A percentile compares a stretch with the other conserved stretches of the same genome.
phyloP scores from a whole-genome alignment of 2,113 vertebrate genomes.

The Pardalotus punctatus region DNA sequence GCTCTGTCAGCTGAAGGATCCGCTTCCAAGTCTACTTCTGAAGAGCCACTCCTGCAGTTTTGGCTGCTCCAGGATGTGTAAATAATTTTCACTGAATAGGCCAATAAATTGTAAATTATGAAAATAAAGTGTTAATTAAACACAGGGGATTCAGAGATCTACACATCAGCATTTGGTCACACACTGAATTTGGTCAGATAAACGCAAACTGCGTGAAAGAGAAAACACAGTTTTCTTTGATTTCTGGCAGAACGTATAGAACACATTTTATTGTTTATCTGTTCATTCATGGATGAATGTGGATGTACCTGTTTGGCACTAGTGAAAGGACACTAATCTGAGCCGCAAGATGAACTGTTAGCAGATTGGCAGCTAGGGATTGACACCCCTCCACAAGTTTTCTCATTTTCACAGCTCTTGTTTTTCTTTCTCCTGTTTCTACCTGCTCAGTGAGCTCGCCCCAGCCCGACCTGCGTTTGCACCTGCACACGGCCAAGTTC shows the following conservation, averaged over 20 bases:
- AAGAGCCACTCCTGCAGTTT: neutral
- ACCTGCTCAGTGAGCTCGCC: accelerated
- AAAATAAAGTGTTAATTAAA: neutral
- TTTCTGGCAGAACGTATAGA: neutral
- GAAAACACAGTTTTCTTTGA: neutral
- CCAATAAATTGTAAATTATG: neutral
- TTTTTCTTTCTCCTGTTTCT: neutral
- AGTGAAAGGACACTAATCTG: neutral
- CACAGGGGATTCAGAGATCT: neutral
- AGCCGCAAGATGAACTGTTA: neutral
- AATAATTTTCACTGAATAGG: neutral
- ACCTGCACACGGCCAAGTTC: neutral
- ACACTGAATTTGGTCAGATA: neutral
- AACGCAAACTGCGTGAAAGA: neutral
- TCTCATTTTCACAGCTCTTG: neutral
- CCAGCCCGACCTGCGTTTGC: neutral
- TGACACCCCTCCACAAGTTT: no score
- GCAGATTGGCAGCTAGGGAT: neutral
- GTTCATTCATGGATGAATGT: neutral
- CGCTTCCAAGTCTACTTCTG: neutral
- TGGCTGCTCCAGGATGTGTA: neutral
- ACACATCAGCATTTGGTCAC: neutral
- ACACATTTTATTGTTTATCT: neutral
- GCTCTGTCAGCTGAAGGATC: neutral
- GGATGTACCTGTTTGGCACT: neutral